Evolutionary conservation across 2,888 invertebrate species (phyloP), one percentile per base, ranked within the genome.

Genomic region (Deilephila porcellus): DNA sequence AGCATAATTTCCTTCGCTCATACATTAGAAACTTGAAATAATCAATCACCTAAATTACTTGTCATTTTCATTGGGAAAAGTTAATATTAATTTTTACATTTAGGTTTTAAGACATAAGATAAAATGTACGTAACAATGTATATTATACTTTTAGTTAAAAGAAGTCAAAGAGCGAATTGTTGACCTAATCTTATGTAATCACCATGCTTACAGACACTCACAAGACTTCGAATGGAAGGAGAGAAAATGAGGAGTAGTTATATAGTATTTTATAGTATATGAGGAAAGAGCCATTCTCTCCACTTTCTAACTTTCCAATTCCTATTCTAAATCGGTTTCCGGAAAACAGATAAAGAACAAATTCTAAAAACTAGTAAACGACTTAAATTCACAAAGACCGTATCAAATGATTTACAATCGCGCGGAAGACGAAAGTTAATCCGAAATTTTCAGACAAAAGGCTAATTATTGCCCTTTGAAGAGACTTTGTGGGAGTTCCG

Each of bases 401-500:
- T 72, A 67, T 72, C 63, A 8, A 63, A 71, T 73, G 71, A 73
- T 73, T 73, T 71, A 73, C 71, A 67, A 70, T 72, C 34, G 19
- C 70, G 34, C 32, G 60, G 63, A 70, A 70, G 77, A 78, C 73
- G 79, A 83, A 84, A 86, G 83, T 85, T 83, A 85, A 88, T 82
- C 83, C 85, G 70, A 76, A 82, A 82, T 82, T 81, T 82, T 76
- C 79, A 76, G 83, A 90, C 91, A 91, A 90, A 90, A 84, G 85
- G 80, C 86, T 91, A 90, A 91, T 91, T 90, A 91, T 88, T 85
- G 86, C 85, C 86, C 87, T 89, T 90, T 89, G 87, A 88, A 81
- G 78, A 78, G 79, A 84, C 81, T 84, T 85, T 82, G 71, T 37
- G 73, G 75, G 80, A 86, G 81, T 89, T 87, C 79, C 78, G 77